Base-by-base conservation (phyloP, 2,888 invertebrate species). In the Eupeodes luniger region DNA sequence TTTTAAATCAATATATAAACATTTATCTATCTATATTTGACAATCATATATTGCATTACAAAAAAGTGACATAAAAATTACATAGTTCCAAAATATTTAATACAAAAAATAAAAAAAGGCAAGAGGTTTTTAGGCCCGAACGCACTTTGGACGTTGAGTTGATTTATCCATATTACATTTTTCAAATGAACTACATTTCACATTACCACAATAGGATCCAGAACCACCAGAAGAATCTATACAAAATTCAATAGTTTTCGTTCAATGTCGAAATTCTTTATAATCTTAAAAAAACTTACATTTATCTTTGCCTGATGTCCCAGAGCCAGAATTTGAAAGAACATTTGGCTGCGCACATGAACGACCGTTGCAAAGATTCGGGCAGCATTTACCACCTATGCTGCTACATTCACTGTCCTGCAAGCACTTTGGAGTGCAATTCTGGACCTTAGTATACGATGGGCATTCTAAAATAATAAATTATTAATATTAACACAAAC, bases 141-240 rank as follows among this genome's bases (percentile, higher is more conserved):
- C 95, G 91, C 96, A 96, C 92, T 95, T 96, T 91, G 95, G 95
- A 40, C 95, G 95, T 91, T 96, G 96, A 44, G 96, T 96, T 75
- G 92, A 90, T 19, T 95, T 94, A 91, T 96, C 96, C 89, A 94
- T 93, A 91, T 95, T 95, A 92, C 96, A 97, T 88, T 96, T 96
- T 92, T 97, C 96, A 87, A 94, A 95, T 0, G 95, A 91, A 90
- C 94, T 95, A 91, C 96, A 97, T 92, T 96, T 96, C 12, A 95
- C 94, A 91, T 96, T 96, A 90, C 95, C 96, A 90, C 96, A 96
- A 91, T 95, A 96, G 2, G 94, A 93, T 0, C 96, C 95, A 4
- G 95, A 92, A 1, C 94, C 94, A 9, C 67, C 74, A 16, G 88
- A 44, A 1, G 44, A 59, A 14, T 59, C 59, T 59, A 14, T 14